Conservation (phyloP, 2,113 vertebrate genomes). For the Anguilla japonica region DNA sequence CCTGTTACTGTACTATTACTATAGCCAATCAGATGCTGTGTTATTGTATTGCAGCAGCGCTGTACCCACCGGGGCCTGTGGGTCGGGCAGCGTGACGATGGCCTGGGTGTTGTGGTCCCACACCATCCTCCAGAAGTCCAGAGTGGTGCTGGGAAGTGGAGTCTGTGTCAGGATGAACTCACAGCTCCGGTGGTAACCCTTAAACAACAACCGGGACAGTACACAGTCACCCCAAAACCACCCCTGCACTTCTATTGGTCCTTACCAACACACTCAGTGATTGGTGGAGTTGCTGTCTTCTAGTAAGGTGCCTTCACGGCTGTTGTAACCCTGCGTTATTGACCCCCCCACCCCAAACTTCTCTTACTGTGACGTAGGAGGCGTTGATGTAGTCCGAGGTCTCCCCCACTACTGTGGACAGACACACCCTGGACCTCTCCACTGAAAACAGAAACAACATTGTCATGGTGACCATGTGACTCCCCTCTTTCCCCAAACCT, state of each 20-base stretch:
- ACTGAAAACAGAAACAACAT: constrained; percentile 63
- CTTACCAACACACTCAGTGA: no score
- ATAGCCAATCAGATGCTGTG: background rate
- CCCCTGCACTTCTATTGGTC: no score
- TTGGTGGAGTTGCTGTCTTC: no score
- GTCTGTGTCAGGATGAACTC: constrained; percentile 95
- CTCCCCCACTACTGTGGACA: constrained; percentile 75
- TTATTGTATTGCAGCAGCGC: background rate
- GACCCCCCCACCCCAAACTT: no score
- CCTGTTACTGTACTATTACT: background rate
- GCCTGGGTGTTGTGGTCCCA: constrained; percentile 92
- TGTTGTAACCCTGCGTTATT: background rate
- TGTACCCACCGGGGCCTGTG: constrained; percentile 73
- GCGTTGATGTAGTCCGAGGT: constrained; percentile 85
- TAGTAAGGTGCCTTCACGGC: no score
- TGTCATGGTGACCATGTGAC: background rate
- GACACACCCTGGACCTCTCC: constrained; percentile 81
- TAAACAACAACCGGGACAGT: constrained; percentile 22
- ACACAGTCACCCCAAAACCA: no score
- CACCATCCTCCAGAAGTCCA: constrained; percentile 97
- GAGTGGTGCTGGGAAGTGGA: constrained; percentile 85
- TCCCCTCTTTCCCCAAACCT: background rate
- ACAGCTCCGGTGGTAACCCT: constrained; percentile 88
- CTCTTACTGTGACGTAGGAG: constrained; percentile 82
- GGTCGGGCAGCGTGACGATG: constrained; percentile 85